Evolutionary conservation across 2,797 vertebrate species (phyloP).

Genomic region (Takifugu rubripes): DNA sequence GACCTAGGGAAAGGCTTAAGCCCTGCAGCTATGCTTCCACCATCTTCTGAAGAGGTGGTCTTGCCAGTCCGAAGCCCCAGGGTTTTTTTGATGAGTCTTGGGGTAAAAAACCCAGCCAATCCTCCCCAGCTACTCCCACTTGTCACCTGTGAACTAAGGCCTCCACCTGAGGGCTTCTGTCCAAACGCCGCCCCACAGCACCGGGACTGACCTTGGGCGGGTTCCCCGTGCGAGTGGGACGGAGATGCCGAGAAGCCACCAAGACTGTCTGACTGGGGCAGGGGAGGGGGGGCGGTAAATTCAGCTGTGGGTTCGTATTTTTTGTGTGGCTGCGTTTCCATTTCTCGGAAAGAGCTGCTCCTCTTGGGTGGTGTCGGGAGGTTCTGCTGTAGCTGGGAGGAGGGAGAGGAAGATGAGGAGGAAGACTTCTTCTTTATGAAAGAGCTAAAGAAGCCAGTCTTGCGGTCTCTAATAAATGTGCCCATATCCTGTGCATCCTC

Average conservation of each 20-base stretch:
- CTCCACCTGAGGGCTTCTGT: slow-evolving; percentile 82
- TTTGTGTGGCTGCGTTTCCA: slow-evolving; percentile 97
- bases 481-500: slow-evolving; percentile 88
- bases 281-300: slow-evolving; percentile 81
- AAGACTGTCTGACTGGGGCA: slow-evolving; percentile 85
- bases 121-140: slow-evolving; percentile 88
- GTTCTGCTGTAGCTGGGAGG: slow-evolving; percentile 79
- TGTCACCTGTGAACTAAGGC: slow-evolving; percentile 74
- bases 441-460: slow-evolving; percentile 98
- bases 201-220: slow-evolving; percentile 83
- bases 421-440: slow-evolving; percentile 94
- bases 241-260: slow-evolving; percentile 76
- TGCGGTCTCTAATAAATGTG: slow-evolving; percentile 92
- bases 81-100: slow-evolving; percentile 98
- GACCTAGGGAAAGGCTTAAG: slow-evolving; percentile 89
- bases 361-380: slow-evolving; percentile 94
- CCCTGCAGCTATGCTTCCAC: slow-evolving; percentile 67
- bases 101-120: slow-evolving; percentile 96
- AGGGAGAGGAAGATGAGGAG: slow-evolving; percentile 68
- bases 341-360: slow-evolving; percentile 96
- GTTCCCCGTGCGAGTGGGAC: slow-evolving; percentile 83
- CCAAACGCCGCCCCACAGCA: slow-evolving; percentile 90
- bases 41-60: slow-evolving; percentile 82
- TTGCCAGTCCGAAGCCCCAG: slow-evolving; percentile 93
- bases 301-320: slow-evolving; percentile 92